Base-by-base conservation (phyloP, 2,888 invertebrate genomes). In the Caenorhabditis auriculariae region DNA sequence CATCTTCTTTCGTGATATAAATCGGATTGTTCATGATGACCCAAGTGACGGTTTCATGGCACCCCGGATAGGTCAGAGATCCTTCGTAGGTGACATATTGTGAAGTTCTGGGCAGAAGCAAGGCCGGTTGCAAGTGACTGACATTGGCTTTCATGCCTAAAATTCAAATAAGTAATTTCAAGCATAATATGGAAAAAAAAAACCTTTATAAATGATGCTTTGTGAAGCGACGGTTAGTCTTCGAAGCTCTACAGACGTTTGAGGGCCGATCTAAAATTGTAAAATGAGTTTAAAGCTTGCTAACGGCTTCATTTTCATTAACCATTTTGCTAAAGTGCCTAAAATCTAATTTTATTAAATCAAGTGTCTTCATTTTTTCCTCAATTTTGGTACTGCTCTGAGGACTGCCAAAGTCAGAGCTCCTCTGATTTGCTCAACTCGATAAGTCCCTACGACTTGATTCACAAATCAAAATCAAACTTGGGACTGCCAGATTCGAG, bases 11-110 rank as follows among this genome's bases (percentile, higher is more conserved):
- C 73, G 93, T 91, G 82, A 96, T 91, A 87, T 93, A 94, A 82
- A 95, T 91, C 66, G 95, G 95, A 84, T 92, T 93, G 86, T 96
- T 96, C 84, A 93, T 88, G 80, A 98, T 91, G 81, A 96, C 89
- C 96, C 96, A 98, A 59, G 94, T 92, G 37, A 94, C 92, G n/a
- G 95, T 95, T 85, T 98, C 96, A 90, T 94, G 92, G 84, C 96
- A 98, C 47, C 94, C 70, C 1, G 70, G 70, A 26, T 54, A 65
- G 1, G 67, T 68, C 43, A 71, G 39, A 21, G 65, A 66, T 9
- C 67, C 70, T 29, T 79, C 79, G 52, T 79, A 98, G 28, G 96
- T 96, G 86, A 98, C 90, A 85, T 93, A 98, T 82, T 91, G 90
- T 77, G 89, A 88, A 42, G 93, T 95, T 82, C 89, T 89, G 66